Conservation (phyloP, 2,797 vertebrate species). For the Tamandua tetradactyla region DNA sequence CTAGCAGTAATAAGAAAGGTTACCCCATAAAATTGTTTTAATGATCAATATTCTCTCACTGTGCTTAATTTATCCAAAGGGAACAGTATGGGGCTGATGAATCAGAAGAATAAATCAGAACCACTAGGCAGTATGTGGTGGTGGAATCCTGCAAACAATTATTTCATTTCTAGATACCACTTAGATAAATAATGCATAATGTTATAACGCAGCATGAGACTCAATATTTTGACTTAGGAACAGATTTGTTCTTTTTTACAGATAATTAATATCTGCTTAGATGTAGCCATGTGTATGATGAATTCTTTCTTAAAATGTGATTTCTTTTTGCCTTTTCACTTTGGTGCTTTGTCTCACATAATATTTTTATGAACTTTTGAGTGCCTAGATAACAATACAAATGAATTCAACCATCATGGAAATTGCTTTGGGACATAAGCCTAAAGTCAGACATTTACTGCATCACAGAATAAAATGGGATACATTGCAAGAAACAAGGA, state of each 20-base stretch:
- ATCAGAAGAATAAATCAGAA: slow-evolving; percentile 35
- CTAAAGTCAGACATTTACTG: not conserved
- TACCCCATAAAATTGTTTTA: slow-evolving; percentile 59
- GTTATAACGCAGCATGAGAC: slow-evolving; percentile 54
- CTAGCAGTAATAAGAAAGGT: slow-evolving; percentile 46
- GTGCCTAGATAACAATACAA: not conserved
- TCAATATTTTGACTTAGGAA: slow-evolving; percentile 44
- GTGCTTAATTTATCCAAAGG: slow-evolving; percentile 44
- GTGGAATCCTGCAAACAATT: slow-evolving; percentile 33
- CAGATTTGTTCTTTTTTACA: slow-evolving; percentile 49
- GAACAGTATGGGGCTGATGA: slow-evolving; percentile 14
- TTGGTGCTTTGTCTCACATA: slow-evolving; percentile 12
- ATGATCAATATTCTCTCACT: not conserved
- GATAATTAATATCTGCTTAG: slow-evolving; percentile 15
- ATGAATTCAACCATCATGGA: not conserved
- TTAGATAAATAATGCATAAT: slow-evolving; percentile 63
- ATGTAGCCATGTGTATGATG: not conserved
- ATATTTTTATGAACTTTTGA: slow-evolving; percentile 48
- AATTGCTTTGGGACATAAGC: not conserved
- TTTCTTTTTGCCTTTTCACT: not conserved
- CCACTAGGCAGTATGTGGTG: not conserved
- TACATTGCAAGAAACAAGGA: not conserved
- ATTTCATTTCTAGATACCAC: slow-evolving; percentile 42
- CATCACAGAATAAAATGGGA: slow-evolving; percentile 35
- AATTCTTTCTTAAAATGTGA: not conserved